These are phyloP conservation scores for Machaerirhynchus nigripectus DNA, from an alignment of 2,113 vertebrate genomes.

Conservation along the genomic window DNA sequence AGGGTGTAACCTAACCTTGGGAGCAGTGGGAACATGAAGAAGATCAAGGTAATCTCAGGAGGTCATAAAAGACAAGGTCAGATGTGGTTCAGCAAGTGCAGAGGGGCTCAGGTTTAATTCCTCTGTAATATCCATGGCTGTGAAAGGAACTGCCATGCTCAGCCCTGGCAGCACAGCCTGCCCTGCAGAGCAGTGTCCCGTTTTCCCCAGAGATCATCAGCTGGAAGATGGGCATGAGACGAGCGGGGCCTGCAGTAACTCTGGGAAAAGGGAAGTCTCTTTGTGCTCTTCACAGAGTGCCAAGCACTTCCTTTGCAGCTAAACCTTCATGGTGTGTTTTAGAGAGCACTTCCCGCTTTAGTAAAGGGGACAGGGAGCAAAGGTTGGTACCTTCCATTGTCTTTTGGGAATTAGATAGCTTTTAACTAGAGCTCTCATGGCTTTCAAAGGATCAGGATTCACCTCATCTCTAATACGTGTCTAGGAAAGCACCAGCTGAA, in stretches of 20 bases:
- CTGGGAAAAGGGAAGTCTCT: background rate
- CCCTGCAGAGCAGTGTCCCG: background rate
- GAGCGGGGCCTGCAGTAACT: background rate
- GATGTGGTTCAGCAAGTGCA: background rate
- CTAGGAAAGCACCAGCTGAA: background rate
- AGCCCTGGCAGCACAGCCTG: background rate
- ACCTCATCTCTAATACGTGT: background rate
- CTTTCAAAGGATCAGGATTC: background rate
- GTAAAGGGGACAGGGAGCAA: background rate
- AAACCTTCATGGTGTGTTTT: background rate
- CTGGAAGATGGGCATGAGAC: background rate
- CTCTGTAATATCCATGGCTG: background rate
- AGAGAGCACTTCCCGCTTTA: background rate
- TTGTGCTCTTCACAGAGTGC: background rate
- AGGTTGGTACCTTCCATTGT: background rate
- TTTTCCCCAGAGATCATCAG: background rate
- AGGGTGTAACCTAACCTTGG: background rate
- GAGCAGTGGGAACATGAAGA: background rate
- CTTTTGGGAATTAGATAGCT: background rate
- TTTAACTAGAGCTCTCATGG: background rate
- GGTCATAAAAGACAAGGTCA: slow-evolving; percentile 20
- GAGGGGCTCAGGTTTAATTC: background rate
- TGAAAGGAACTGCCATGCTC: background rate
- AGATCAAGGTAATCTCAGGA: slow-evolving; percentile 35
- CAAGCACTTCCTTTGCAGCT: background rate